phyloP scores from a whole-genome alignment of 2,113 vertebrate species.

The Syngnathoides biaculeatus region DNA sequence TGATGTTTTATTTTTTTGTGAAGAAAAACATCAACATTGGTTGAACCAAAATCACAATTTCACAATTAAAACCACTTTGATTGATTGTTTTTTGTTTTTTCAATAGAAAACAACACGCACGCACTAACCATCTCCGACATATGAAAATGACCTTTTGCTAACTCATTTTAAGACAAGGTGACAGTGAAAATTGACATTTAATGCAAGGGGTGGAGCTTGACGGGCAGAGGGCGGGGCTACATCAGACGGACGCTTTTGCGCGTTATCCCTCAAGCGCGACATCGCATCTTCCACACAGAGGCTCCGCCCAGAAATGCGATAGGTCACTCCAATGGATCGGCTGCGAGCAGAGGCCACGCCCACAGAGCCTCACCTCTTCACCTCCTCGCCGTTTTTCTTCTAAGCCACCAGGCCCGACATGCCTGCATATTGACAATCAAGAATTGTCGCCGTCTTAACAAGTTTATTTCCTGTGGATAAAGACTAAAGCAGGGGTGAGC shows the following conservation, averaged over 20 bases:
- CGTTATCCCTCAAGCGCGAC: background rate
- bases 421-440: conserved; percentile 68
- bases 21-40: background rate
- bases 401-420: conserved; percentile 98
- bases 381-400: conserved; percentile 25
- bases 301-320: background rate
- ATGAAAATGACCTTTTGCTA: background rate
- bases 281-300: background rate
- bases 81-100: background rate
- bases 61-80: background rate
- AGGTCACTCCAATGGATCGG: background rate
- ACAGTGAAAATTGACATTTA: background rate
- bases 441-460: background rate
- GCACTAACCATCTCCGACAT: background rate
- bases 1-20: background rate
- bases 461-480: background rate
- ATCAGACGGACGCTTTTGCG: background rate
- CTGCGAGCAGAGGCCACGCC: conserved; percentile 13
- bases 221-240: background rate
- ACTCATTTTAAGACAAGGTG: background rate
- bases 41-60: background rate
- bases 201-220: background rate
- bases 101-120: background rate
- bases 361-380: background rate
- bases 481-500: no score